phyloP scores from a whole-genome alignment of 2,797 vertebrate genomes.

The Loriculus beryllinus region DNA sequence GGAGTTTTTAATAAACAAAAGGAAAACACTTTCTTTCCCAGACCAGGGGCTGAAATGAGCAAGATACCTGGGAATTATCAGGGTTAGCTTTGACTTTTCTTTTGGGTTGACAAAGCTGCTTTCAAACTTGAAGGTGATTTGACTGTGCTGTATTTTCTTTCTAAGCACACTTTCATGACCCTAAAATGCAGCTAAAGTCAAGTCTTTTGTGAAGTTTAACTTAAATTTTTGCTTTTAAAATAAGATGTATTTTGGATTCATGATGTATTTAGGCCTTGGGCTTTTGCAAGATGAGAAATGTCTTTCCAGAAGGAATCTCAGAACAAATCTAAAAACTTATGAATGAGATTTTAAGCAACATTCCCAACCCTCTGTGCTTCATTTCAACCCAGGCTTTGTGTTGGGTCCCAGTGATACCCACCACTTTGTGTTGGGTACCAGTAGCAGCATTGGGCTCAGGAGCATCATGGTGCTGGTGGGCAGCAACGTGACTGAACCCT shows the following conservation, averaged over 20 bases:
- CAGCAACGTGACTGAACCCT: fast-evolving
- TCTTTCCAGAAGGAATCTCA: conserved; percentile 53
- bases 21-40: background rate
- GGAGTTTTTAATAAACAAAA: background rate
- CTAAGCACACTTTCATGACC: background rate
- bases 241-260: background rate
- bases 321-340: conserved; percentile 30
- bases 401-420: background rate
- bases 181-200: conserved; percentile 12
- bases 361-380: background rate
- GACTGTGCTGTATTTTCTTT: background rate
- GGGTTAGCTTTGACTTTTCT: background rate
- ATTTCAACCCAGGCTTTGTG: conserved; percentile 4
- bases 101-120: background rate
- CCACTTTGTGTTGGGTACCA: background rate
- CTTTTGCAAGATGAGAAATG: conserved; percentile 11
- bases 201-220: conserved; percentile 5
- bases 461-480: fast-evolving
- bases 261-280: background rate
- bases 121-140: background rate
- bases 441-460: background rate
- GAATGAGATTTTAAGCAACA: conserved; percentile 29
- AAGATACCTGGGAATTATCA: background rate
- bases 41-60: background rate
- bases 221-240: conserved; percentile 31